Percentiles rank a stretch among this genome's conserved stretches.
Evolutionary conservation across 2,888 invertebrate species (phyloP).

Genomic region (Lasius platythorax): DNA sequence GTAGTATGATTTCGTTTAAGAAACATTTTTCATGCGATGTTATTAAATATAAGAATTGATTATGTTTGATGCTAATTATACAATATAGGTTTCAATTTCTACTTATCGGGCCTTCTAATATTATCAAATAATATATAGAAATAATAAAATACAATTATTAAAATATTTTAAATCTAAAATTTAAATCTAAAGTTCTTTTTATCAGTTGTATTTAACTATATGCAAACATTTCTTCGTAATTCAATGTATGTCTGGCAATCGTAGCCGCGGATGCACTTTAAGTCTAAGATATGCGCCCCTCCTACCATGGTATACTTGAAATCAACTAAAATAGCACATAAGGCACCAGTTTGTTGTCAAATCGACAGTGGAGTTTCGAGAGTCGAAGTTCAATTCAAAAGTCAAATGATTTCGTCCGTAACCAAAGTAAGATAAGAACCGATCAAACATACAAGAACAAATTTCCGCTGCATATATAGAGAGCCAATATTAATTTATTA

Average conservation of each 20-base stretch:
- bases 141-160: neutral
- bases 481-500: neutral
- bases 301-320: conserved; percentile 60
- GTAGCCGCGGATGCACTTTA: conserved; percentile 55
- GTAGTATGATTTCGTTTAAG: neutral
- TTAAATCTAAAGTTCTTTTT: neutral
- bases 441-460: conserved; percentile 52
- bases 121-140: neutral
- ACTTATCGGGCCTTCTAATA: neutral
- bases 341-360: conserved; percentile 38
- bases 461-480: conserved; percentile 60
- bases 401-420: conserved; percentile 34
- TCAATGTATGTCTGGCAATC: conserved; percentile 58
- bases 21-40: neutral
- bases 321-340: conserved; percentile 65
- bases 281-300: conserved; percentile 20
- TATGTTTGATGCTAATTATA: neutral
- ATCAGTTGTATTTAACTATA: neutral
- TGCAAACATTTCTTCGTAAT: conserved; percentile 18
- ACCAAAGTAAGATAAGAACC: conserved; percentile 54
- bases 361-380: conserved; percentile 47
- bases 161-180: neutral
- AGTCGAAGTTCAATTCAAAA: conserved; percentile 40
- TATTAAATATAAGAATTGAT: neutral
- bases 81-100: neutral